Evolutionary conservation across 2,888 invertebrate genomes (phyloP), one percentile per base, ranked within the genome.

Genomic region (Sphecodes monilicornis): DNA sequence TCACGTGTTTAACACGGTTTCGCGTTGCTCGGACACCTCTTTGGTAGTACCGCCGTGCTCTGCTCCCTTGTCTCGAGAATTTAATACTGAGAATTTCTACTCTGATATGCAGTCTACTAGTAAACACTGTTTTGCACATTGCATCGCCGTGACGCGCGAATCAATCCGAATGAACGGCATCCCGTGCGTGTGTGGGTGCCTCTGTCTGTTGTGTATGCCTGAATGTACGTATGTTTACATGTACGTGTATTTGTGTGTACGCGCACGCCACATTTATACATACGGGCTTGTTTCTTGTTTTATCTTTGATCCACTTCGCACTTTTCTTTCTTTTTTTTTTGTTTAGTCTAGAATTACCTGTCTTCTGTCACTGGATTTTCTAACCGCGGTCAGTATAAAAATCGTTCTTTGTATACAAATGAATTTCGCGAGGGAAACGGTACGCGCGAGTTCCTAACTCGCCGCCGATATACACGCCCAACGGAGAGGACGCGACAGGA

Each of bases 381-480:
- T 71, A 82, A 78, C 66, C 54, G 29, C 78, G 82, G 54, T 86
- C 76, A 78, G 87, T 90, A 88, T 88, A 88, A 85, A 88, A 88
- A 83, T 89, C 88, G 86, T 89, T 88, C 80, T 78, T 84, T 85
- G 89, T 93, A 91, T 90, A 93, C 91, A 92, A 92, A 89, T 84
- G 77, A 66, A 66, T 66, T 66, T 83, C 68, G 11, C 68, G 36
- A n/a, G n/a, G n/a, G n/a, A 4, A 66, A 66, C 22, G 22, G 39
- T 82, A 85, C 60, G 69, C 68, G 32, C 13, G 76, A 72, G 74
- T 78, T 73, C 39, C 39, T 5, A 39, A 75, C 50, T 78, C 73
- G 57, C 13, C 32, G 64, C 10, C 3, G 66, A 22, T 66, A 32
- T 50, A 66, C 22, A 22, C 64, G 29, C 22, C 36, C 11, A 22